These are phyloP conservation scores for Riparia riparia DNA, from an alignment of 2,113 vertebrate species.

Conservation along the genomic window DNA sequence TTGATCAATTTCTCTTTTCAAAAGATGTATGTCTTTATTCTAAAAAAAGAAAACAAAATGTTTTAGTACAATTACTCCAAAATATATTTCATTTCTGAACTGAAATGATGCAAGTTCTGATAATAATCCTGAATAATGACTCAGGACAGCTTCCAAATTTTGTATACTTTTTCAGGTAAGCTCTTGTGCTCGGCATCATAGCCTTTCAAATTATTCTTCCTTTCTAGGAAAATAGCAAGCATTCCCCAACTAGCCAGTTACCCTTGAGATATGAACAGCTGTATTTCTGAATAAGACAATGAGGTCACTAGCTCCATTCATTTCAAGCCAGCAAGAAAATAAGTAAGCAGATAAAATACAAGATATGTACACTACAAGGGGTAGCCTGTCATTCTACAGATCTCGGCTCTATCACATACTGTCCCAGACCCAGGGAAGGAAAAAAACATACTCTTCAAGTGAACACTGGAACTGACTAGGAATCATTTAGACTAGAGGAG, in stretches of 20 bases:
- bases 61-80: background rate
- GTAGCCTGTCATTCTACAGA: background rate
- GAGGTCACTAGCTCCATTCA: background rate
- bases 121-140: background rate
- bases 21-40: conserved; percentile 79
- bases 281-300: background rate
- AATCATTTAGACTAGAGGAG: background rate
- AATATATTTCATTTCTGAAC: background rate
- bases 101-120: background rate
- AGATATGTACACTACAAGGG: background rate
- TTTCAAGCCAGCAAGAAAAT: background rate
- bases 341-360: background rate
- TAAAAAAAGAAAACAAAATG: conserved; percentile 45
- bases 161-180: background rate
- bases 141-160: background rate
- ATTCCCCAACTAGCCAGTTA: background rate
- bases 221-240: background rate
- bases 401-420: background rate
- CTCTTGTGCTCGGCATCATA: background rate
- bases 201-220: background rate
- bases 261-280: background rate
- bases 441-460: background rate
- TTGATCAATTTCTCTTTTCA: conserved; percentile 79
- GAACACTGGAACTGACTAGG: background rate
- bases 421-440: background rate